Conservation (phyloP, 2,888 invertebrate species). For the Lagria hirta region DNA sequence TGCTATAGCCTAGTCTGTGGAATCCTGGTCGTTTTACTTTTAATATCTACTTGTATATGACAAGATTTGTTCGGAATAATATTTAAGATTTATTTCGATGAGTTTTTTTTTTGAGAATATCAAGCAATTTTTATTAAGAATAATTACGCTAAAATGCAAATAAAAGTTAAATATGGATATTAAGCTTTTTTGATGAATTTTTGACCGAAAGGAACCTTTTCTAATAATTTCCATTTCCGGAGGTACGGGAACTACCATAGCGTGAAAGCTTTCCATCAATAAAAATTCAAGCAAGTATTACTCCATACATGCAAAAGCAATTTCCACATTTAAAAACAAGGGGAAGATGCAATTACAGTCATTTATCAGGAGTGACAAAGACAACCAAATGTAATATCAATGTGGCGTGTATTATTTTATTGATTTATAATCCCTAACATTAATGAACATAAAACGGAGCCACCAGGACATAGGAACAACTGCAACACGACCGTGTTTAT, state of each 20-base stretch:
- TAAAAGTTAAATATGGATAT: conserved; percentile 20
- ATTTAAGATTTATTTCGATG: no score
- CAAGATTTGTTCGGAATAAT: no score
- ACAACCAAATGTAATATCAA: conserved; percentile 27
- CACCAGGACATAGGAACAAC: conserved; percentile 28
- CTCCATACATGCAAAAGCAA: conserved; percentile 29
- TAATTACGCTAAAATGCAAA: conserved; percentile 12
- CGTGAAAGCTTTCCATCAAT: conserved; percentile 34
- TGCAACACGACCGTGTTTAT: conserved; percentile 26
- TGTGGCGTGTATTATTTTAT: conserved; percentile 31
- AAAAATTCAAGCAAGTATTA: conserved; percentile 30
- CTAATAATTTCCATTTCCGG: conserved; percentile 31
- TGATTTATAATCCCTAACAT: conserved; percentile 30
- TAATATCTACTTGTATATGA: no score
- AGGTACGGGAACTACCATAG: conserved; percentile 29
- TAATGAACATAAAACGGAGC: conserved; percentile 31
- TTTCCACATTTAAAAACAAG: conserved; percentile 27
- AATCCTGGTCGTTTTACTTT: no score
- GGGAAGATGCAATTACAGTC: conserved; percentile 22
- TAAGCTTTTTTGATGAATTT: conserved; percentile 24
- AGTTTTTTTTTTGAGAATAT: no score
- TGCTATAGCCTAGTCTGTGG: no score
- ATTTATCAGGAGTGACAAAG: conserved; percentile 18
- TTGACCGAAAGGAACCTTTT: conserved; percentile 25
- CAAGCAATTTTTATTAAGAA: no score